Conservation (phyloP, 2,113 vertebrate species). For the Microtus montanus region DNA sequence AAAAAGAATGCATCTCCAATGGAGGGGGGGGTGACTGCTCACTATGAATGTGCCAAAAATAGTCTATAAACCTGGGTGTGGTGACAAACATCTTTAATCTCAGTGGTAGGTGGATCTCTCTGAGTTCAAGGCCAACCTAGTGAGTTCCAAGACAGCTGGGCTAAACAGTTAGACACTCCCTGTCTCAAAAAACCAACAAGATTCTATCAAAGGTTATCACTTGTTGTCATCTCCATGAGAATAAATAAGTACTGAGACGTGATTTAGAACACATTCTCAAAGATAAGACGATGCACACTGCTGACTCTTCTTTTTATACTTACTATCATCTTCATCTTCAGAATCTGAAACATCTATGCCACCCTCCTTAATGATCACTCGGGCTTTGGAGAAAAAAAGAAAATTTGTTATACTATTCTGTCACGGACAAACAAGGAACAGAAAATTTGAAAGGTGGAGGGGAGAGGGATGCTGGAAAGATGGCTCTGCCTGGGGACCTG, state of each 20-base stretch:
- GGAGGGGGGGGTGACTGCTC: neutral
- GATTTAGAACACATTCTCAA: neutral
- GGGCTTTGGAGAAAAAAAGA: slow-evolving; percentile 84
- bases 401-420: slow-evolving; percentile 8
- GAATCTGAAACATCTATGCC: slow-evolving; percentile 95
- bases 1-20: no score
- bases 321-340: slow-evolving; percentile 96
- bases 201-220: neutral
- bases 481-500: no score
- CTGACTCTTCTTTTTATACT: slow-evolving; percentile 74
- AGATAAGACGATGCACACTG: neutral
- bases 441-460: neutral
- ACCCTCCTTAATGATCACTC: slow-evolving; percentile 91
- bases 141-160: neutral
- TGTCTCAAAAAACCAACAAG: neutral
- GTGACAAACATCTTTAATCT: neutral
- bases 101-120: neutral
- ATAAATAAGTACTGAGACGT: neutral
- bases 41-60: neutral
- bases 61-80: neutral
- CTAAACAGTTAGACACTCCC: neutral
- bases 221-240: neutral
- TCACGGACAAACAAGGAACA: neutral
- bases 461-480: no score
- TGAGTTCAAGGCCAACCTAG: neutral